Percentiles rank a stretch among this genome's conserved stretches.
phyloP scores from a whole-genome alignment of 2,888 invertebrate species.

The Amblyjoppa fuscipennis region DNA sequence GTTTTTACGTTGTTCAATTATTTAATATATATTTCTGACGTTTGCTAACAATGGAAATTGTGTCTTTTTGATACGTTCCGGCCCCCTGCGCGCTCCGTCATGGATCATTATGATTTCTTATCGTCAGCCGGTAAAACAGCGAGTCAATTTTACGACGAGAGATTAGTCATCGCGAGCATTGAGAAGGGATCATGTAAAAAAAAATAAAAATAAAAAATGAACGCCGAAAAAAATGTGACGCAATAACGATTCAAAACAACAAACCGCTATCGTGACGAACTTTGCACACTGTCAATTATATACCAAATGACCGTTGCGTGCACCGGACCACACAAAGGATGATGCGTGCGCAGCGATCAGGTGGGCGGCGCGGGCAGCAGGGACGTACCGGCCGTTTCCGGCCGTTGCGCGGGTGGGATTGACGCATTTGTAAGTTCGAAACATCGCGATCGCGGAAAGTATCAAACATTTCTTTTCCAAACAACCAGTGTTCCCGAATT shows the following conservation, averaged over 20 bases:
- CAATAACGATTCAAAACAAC: too few relatives aligned
- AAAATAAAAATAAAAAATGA: too few relatives aligned
- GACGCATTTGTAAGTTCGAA: neutral
- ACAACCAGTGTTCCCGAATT: neutral
- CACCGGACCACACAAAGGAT: neutral
- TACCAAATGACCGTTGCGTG: too few relatives aligned
- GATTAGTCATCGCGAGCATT: too few relatives aligned
- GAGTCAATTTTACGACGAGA: too few relatives aligned
- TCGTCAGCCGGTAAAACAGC: too few relatives aligned
- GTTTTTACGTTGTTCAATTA: neutral
- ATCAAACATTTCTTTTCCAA: neutral
- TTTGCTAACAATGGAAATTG: constrained; percentile 8
- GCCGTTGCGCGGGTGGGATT: neutral
- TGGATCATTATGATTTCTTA: neutral
- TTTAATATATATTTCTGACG: constrained; percentile 12
- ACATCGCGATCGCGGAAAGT: neutral
- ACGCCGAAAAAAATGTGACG: too few relatives aligned
- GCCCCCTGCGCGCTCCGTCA: neutral
- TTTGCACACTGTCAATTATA: too few relatives aligned
- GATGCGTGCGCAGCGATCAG: neutral
- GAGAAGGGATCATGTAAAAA: too few relatives aligned
- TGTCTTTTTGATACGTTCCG: constrained; percentile 2
- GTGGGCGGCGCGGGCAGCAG: neutral
- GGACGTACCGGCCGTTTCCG: neutral
- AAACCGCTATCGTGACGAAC: too few relatives aligned